Base-by-base conservation (phyloP, 2,797 vertebrate genomes). In the Crocidura indochinensis region DNA sequence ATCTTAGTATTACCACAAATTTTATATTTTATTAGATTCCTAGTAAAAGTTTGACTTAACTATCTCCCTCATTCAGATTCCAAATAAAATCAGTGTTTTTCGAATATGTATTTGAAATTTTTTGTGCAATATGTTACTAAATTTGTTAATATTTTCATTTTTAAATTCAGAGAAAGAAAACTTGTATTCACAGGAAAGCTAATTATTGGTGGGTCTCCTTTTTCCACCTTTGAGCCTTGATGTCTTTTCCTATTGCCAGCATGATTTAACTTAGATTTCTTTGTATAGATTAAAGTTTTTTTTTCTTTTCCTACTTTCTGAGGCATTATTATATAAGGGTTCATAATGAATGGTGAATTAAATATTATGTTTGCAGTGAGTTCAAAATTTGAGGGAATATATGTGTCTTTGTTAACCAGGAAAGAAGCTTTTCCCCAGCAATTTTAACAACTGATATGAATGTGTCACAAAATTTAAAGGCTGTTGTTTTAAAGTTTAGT, bases 281-380 rank as follows among this genome's bases (percentile, higher is more conserved):
- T 87, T 97, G 95, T 97, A 94, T 91, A 96, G 96, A 97, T 74
- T 97, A 96, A 96, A 97, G 94, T 97, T 92, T 92, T 89, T 82
- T 88, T 96, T 95, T 93, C 72, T 96, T 96, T 95, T 92, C 7
- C 83, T 94, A 29, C 83, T 96, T 95, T 92, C 84, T 94, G 96
- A 96, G 94, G 96, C 85, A 87, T 92, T 95, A 92, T n/a, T 93
- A 65, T 65, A 97, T 95, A 96, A 96, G 93, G 75, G 87, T 97
- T 97, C 90, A 94, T 95, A 90, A 86, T 96, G 94, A 84, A 86
- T 90, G 88, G 85, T 96, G 95, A 94, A 77, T 94, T 96, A 51
- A 27, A 92, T 95, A 74, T 92, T 38, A 81, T 88, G 88, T 96
- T 96, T 95, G 85, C 80, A 86, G 38, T 4, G 78, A 94, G 84